Base-by-base conservation (phyloP, 2,888 invertebrate genomes). In the Cyclophora punctaria region DNA sequence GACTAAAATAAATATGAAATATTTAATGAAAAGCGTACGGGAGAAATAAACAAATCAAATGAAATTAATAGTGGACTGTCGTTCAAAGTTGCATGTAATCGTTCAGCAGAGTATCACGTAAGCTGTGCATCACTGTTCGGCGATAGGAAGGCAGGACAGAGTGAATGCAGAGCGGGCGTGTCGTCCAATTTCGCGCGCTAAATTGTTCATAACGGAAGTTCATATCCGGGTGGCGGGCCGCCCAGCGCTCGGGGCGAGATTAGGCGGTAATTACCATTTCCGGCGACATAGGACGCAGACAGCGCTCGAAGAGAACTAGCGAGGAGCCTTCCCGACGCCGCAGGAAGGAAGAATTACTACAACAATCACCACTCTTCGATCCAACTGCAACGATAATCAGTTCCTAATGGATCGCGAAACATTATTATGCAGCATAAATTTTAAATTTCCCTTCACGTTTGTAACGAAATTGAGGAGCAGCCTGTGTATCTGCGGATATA, bases 171-270 rank as follows among this genome's bases (percentile, higher is more conserved):
- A 78, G 63, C 76, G 78, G 75, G 70, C 74, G 77, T 55, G 78
- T 73, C 85, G 90, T 91, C 90, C 91, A 90, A 90, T 91, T 90
- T 91, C 90, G 89, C 86, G 83, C 80, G 89, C 89, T 91, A 93
- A 94, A 94, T 93, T 93, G 93, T 94, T 93, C 93, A 92, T 92
- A 93, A 93, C 93, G 93, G 93, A 93, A 93, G 92, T 93, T 94
- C 93, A 94, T 94, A 93, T 94, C 94, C 94, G 93, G 92, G 84
- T 83, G 84, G 69, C 83, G 80, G 74, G 83, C 80, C 82, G 80
- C 75, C 76, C 81, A 76, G 73, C 86, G 87, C 87, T 87, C 72
- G 82, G 69, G 79, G 83, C 83, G 83, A 89, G 89, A 90, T 89
- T 89, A 89, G 87, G 82, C 89, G 88, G 89, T 89, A 89, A 90